phyloP scores from a whole-genome alignment of 2,113 vertebrate genomes.

The Noctilio leporinus region DNA sequence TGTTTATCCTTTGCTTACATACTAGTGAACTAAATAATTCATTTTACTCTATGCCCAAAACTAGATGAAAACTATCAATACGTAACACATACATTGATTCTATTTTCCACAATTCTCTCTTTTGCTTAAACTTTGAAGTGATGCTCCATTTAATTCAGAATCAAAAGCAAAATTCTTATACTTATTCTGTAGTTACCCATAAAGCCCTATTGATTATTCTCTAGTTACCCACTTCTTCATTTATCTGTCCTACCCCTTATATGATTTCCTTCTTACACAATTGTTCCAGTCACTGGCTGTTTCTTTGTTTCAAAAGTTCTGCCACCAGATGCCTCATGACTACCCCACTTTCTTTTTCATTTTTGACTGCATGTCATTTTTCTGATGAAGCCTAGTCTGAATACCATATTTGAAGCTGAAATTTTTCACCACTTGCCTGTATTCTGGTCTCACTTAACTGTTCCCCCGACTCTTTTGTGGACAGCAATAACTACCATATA shows the following conservation, averaged over 20 bases:
- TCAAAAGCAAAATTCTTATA: not conserved
- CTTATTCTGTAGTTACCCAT: not conserved
- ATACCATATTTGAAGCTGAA: not conserved
- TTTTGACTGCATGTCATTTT: not conserved
- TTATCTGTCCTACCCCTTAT: not conserved
- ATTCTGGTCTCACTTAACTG: not conserved
- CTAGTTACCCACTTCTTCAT: not conserved
- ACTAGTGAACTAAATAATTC: not conserved
- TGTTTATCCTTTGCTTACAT: not conserved
- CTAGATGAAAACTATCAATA: not conserved
- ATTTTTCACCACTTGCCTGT: not conserved
- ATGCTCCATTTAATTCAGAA: not conserved
- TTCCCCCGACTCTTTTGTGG: not conserved
- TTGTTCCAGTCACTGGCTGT: not conserved
- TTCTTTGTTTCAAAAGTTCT: not conserved
- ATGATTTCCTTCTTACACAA: not conserved
- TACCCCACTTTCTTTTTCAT: not conserved
- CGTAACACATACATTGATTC: not conserved
- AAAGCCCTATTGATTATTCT: not conserved
- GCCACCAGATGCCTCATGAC: not conserved
- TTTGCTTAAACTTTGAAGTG: not conserved
- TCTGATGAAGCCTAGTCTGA: not conserved
- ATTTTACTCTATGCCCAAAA: not conserved
- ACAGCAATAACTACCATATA: not conserved
- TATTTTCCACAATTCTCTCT: not conserved